Conservation (phyloP, 92 coral and sea anemone species). For the Micromussa lordhowensis region DNA sequence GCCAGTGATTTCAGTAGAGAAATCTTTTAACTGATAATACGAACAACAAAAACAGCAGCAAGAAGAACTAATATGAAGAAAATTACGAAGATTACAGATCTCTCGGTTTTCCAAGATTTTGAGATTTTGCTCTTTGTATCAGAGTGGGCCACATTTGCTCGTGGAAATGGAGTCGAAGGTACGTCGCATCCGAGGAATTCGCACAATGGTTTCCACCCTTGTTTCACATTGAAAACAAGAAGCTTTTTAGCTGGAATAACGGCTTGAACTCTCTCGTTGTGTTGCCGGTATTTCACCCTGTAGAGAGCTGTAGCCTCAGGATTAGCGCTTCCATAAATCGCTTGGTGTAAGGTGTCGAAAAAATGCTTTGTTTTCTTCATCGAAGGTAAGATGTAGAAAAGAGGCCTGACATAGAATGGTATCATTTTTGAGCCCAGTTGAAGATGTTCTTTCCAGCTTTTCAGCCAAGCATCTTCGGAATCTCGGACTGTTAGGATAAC, state of each 20-base stretch:
- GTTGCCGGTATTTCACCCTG: not conserved
- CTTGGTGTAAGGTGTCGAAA: not conserved
- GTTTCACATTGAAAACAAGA: slow-evolving; percentile 21
- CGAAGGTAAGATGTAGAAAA: not conserved
- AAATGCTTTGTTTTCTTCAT: not conserved
- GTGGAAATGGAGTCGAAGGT: not conserved
- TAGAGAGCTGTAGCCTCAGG: not conserved
- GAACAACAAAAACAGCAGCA: too few relatives aligned
- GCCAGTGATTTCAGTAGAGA: too few relatives aligned
- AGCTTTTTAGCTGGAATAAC: slow-evolving; percentile 6
- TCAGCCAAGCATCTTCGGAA: slow-evolving; percentile 20
- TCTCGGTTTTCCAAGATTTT: not conserved
- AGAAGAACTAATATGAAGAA: not conserved
- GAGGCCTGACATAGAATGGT: not conserved
- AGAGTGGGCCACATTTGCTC: not conserved
- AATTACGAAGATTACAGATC: not conserved
- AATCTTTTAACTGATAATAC: too few relatives aligned
- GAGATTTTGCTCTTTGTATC: not conserved
- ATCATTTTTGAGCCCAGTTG: not conserved
- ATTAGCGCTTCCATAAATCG: not conserved
- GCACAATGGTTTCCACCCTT: slow-evolving; percentile 21
- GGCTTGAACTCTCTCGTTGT: slow-evolving; percentile 17
- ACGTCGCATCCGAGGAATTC: not conserved
- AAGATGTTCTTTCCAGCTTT: slow-evolving; percentile 3
- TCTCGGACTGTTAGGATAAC: slow-evolving; percentile 29